A percentile compares a stretch with the other conserved stretches of the same genome.
Conservation (phyloP, 2,113 vertebrate genomes). For the Psettodes erumei region DNA sequence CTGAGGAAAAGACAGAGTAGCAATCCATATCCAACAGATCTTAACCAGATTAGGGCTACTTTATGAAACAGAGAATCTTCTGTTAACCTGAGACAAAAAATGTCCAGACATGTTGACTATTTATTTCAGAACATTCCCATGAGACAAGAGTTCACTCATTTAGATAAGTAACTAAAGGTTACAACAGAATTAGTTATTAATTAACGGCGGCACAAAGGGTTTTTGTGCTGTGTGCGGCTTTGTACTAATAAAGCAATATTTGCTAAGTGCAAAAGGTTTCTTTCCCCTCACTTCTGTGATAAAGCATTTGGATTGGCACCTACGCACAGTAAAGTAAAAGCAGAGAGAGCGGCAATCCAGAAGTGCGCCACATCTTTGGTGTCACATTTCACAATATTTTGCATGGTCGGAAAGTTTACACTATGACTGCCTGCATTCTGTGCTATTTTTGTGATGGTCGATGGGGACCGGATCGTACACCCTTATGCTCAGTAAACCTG, state of each 20-base stretch:
- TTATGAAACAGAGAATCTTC: conserved; percentile 20
- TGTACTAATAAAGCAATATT: background rate
- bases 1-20: conserved; percentile 5
- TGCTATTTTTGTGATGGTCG: conserved; percentile 22
- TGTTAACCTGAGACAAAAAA: conserved; percentile 8
- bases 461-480: conserved; percentile 9
- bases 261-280: background rate
- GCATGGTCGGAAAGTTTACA: conserved; percentile 19
- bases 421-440: conserved; percentile 24
- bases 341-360: background rate
- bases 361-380: conserved; percentile 6
- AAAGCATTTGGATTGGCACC: background rate
- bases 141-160: conserved; percentile 5
- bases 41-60: conserved; percentile 17
- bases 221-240: background rate
- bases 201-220: background rate
- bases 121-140: background rate
- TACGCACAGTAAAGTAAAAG: background rate
- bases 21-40: conserved; percentile 13
- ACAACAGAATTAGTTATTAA: background rate
- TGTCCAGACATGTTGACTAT: background rate
- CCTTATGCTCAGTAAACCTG: background rate
- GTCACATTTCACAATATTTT: conserved; percentile 18
- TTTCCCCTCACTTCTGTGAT: background rate
- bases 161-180: background rate